phyloP scores from a whole-genome alignment of 2,888 invertebrate species.

The Cremastinae sp. region DNA sequence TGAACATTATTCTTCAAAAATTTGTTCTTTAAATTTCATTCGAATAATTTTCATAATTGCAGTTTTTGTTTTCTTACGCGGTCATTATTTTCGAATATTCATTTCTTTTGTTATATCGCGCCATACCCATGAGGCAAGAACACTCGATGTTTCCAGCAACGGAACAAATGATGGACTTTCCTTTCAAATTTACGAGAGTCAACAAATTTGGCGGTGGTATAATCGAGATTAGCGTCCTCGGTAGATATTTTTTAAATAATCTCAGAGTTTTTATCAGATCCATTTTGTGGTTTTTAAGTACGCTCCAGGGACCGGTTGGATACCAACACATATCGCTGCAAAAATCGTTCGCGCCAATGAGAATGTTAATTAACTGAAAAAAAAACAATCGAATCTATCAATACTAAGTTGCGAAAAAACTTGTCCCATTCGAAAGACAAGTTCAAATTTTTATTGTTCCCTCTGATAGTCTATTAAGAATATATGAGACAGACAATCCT shows the following conservation, averaged over 20 bases:
- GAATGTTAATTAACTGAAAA: constrained; percentile 82
- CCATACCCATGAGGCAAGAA: constrained; percentile 82
- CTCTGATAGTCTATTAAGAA: too few relatives aligned
- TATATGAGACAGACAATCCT: too few relatives aligned
- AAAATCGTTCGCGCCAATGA: constrained; percentile 85
- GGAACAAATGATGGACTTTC: constrained; percentile 78
- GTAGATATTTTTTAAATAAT: constrained; percentile 83
- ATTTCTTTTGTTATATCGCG: constrained; percentile 71
- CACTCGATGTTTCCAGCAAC: constrained; percentile 81
- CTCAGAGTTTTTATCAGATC: constrained; percentile 82
- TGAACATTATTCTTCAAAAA: too few relatives aligned
- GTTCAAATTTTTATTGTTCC: too few relatives aligned
- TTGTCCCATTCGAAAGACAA: too few relatives aligned
- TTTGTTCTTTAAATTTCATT: background rate
- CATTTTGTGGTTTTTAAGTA: constrained; percentile 80
- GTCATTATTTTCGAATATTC: constrained; percentile 81
- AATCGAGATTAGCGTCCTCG: constrained; percentile 83
- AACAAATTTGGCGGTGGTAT: constrained; percentile 81
- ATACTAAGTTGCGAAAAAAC: too few relatives aligned
- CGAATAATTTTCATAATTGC: background rate
- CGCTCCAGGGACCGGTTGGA: constrained; percentile 76
- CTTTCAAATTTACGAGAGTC: constrained; percentile 77
- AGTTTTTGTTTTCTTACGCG: constrained; percentile 65
- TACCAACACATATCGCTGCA: constrained; percentile 83
- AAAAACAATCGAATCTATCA: too few relatives aligned